Base-by-base conservation (phyloP, 2,888 invertebrate genomes). In the Drosophila diplacantha region DNA sequence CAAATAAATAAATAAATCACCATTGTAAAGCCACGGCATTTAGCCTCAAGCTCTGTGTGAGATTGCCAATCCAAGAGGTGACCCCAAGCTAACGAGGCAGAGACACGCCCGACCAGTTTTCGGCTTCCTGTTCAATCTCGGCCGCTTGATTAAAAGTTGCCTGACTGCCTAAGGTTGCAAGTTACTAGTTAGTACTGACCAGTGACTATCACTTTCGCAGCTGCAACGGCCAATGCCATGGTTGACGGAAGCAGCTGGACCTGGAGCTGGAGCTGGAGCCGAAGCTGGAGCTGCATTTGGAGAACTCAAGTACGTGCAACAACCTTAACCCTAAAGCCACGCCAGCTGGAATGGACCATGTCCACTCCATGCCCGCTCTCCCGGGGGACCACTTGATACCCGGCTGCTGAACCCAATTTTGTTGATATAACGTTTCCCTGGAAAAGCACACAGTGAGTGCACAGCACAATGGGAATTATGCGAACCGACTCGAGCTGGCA, bases 281-380 rank as follows among this genome's bases (percentile, higher is more conserved):
- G 3, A n/a, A n/a, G 39, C n/a, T 39, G 38, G 26, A 26, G 24
- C 16, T 26, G n/a, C 39, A 39, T 39, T 41, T 37, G 75, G 67
- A 77, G 75, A 81, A 78, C 81, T 73, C 75, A 77, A 77, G 81
- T 80, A 77, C 81, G 75, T 75, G 70, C 64, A 69, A 73, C 82
- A 82, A 81, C 82, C 82, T 81, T 82, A 81, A 82, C 82, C 82
- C 72, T 75, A 80, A 75, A 81, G 74, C 72, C 26, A 37, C 54
- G 31, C 26, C 31, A 46, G 61, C 49, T 34, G 58, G 54, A 65
- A 53, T 57, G 56, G 46, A 46, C 32, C 62, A 51, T 46, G 55
- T 51, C 72, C 80, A 41, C 16, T 14, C 20, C 20, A 39, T n/a
- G 9, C 24, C 22, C 9, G 20, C 20, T 38, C 38, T 38, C 12